Base-by-base conservation (phyloP, 2,888 invertebrate genomes). In the Dryococelus australis region DNA sequence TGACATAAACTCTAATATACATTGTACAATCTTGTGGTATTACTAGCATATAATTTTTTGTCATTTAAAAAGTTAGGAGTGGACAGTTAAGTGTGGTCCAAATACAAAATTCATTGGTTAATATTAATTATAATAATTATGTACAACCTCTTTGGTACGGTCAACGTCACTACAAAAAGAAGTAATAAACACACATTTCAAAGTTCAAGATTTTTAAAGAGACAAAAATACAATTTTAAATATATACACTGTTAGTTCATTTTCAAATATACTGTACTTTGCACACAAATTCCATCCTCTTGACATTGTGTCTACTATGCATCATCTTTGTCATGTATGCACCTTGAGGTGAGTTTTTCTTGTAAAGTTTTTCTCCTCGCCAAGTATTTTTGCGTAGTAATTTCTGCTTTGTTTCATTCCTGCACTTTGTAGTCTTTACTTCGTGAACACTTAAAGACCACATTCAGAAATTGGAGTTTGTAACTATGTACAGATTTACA, bases 91-190 rank as follows among this genome's bases (percentile, higher is more conserved):
- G 85, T 84, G 86, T 87, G 86, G 87, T 87, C 87, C 86, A 86
- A 79, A 84, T 86, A 87, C 83, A 86, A 85, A 87, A 84, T 65
- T 86, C 84, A 86, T 86, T 80, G 84, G 65, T 80, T 35, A 84
- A 53, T 84, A 86, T 87, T 47, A 43, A 79, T 86, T 78, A 83
- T 35, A 83, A 87, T 65, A 83, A 85, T 81, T 88, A 86, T 88
- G 28, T 88, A 88, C 86, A 88, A 65, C 88, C 88, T 88, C 88
- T 88, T 88, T 88, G 88, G 88, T 88, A 87, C 88, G 53, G 86
- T 88, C 85, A 87, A 88, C 87, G 85, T 88, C 86, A 87, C 88
- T 88, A 88, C 88, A 88, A 88, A 88, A 88, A 87, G 65, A 65
- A 65, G 65, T 65, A 83, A 43, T 43, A 43, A 83, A 81, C 85